Conservation (phyloP, 2,888 invertebrate genomes). For the Drosophila bunnanda region DNA sequence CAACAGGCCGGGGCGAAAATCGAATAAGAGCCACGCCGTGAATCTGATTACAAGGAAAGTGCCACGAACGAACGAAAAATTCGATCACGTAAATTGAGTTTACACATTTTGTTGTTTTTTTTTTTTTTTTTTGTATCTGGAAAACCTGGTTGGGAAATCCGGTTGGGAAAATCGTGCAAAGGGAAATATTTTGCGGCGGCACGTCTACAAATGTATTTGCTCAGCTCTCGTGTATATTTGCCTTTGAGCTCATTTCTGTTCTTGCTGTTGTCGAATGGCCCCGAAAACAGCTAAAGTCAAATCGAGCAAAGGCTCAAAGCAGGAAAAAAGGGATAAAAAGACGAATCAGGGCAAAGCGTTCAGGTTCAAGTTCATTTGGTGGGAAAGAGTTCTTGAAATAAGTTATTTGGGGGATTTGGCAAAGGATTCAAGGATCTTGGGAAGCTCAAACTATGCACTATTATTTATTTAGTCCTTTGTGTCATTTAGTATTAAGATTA, state of each 20-base stretch:
- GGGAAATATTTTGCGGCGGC: slow-evolving; percentile 38
- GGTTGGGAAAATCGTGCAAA: slow-evolving; percentile 17
- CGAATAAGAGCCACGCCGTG: slow-evolving; percentile 50
- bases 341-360: slow-evolving; percentile 1
- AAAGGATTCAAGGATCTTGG: neutral
- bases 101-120: slow-evolving; percentile 59
- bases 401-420: neutral
- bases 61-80: slow-evolving; percentile 53
- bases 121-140: neutral
- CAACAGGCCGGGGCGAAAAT: slow-evolving; percentile 28
- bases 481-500: neutral
- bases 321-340: slow-evolving; percentile 4
- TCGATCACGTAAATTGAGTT: slow-evolving; percentile 79
- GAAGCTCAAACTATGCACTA: neutral
- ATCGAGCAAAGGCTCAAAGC: slow-evolving; percentile 8
- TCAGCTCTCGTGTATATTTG: slow-evolving; percentile 28
- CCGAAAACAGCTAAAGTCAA: slow-evolving; percentile 13
- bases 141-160: slow-evolving; percentile 3
- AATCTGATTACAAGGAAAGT: slow-evolving; percentile 68
- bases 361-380: slow-evolving; percentile 8
- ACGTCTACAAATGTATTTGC: slow-evolving; percentile 38
- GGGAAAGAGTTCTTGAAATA: neutral
- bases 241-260: slow-evolving; percentile 3
- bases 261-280: slow-evolving; percentile 3
- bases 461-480: too few species aligned